These are phyloP conservation scores for Leptodactylus fuscus DNA, from an alignment of 2,113 vertebrate genomes.

Conservation along the genomic window DNA sequence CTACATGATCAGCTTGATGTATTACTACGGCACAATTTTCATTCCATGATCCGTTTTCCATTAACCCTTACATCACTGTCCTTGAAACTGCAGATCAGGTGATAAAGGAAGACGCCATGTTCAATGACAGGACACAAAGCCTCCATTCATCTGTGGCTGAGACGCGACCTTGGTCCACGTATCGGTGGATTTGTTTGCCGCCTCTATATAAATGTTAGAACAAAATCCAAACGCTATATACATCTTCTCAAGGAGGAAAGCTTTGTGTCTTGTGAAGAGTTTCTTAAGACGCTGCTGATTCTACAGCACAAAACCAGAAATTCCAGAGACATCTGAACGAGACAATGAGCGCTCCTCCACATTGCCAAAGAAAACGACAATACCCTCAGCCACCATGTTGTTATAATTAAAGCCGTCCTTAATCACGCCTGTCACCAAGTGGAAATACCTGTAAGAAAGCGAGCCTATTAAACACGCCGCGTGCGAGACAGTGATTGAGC, in stretches of 20 bases:
- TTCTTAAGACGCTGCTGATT: background rate
- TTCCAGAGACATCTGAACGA: background rate
- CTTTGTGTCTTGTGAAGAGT: background rate
- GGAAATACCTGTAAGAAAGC: conserved; percentile 10
- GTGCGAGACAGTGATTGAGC: conserved; percentile 35
- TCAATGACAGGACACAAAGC: background rate
- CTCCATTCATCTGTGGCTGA: background rate
- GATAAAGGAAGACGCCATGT: background rate
- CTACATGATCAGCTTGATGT: too few relatives aligned
- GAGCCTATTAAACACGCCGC: conserved; percentile 3
- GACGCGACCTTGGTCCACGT: background rate
- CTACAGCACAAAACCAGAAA: background rate
- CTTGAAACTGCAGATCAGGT: background rate
- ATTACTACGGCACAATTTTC: too few relatives aligned
- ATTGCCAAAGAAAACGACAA: background rate
- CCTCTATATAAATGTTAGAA: background rate
- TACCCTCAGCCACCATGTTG: background rate
- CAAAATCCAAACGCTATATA: background rate
- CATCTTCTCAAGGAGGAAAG: background rate
- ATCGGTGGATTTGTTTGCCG: background rate
- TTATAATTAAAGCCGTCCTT: conserved; percentile 32
- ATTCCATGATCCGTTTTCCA: background rate
- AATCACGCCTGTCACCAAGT: conserved; percentile 21
- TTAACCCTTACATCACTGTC: background rate
- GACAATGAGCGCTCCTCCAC: background rate